A percentile compares a stretch with the other conserved stretches of the same genome.
phyloP scores from a whole-genome alignment of 2,888 invertebrate species.

The Listrodromus nycthemerus region DNA sequence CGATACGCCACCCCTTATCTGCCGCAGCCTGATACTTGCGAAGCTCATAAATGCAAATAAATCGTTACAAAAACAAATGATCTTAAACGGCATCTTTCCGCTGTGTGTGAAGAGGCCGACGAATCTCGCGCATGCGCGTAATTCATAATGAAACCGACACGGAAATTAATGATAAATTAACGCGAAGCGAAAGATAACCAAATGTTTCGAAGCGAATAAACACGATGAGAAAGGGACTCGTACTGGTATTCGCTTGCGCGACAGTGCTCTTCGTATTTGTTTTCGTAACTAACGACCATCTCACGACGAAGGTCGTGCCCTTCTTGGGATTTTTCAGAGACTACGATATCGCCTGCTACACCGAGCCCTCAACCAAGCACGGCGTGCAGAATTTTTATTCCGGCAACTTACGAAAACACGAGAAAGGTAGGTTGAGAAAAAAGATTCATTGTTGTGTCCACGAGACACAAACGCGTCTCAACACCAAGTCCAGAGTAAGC shows the following conservation, averaged over 20 bases:
- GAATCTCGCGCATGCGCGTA: neutral
- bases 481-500: too few species aligned
- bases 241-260: slow-evolving; percentile 72
- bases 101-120: neutral
- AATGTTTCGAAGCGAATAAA: neutral
- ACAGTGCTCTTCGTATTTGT: slow-evolving; percentile 74
- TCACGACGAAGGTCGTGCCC: slow-evolving; percentile 70
- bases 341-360: slow-evolving; percentile 74
- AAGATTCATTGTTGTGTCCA: neutral
- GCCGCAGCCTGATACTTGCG: neutral
- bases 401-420: slow-evolving; percentile 33
- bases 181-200: neutral
- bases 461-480: too few species aligned
- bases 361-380: slow-evolving; percentile 52
- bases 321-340: slow-evolving; percentile 65
- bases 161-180: neutral
- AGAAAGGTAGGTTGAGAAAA: slow-evolving; percentile 7
- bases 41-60: neutral
- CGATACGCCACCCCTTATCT: neutral
- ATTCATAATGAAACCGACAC: neutral
- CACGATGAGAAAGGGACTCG: slow-evolving; percentile 74
- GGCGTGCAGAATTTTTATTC: slow-evolving; percentile 51
- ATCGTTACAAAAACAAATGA: neutral
- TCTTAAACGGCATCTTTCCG: neutral
- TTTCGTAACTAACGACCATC: slow-evolving; percentile 72